A percentile compares a stretch with the other conserved stretches of the same genome.
These are phyloP conservation scores for Rhynchotus rufescens DNA, from an alignment of 2,797 vertebrate genomes.

Conservation along the genomic window DNA sequence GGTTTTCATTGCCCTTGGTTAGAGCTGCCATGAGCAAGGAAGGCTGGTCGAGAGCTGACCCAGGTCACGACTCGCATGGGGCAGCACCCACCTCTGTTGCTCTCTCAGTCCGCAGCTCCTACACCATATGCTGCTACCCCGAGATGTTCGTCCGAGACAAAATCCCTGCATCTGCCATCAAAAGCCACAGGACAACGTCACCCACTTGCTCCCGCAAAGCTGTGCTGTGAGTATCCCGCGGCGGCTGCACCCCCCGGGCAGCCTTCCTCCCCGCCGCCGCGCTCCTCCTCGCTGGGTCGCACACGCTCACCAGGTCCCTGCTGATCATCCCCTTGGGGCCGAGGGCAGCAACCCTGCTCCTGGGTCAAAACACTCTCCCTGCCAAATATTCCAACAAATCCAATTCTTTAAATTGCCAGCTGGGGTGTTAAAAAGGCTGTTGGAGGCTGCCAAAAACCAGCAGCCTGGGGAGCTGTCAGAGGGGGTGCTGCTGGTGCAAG, in stretches of 20 bases:
- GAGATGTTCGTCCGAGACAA: accelerated
- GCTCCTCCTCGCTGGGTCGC: neutral
- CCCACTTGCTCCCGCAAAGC: neutral
- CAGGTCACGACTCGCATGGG: accelerated
- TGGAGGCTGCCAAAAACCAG: neutral
- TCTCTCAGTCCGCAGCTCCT: neutral
- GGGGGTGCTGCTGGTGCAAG: neutral
- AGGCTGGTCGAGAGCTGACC: no score
- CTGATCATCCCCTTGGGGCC: accelerated
- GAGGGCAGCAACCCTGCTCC: neutral
- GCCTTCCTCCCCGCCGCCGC: neutral
- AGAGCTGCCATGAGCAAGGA: no score
- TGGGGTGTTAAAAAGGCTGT: neutral
- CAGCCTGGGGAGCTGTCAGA: accelerated
- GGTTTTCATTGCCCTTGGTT: no score
- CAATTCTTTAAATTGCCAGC: neutral
- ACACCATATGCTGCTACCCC: accelerated
- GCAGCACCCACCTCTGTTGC: neutral
- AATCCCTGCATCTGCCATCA: accelerated
- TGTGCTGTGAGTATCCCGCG: neutral
- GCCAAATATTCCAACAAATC: accelerated
- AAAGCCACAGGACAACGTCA: accelerated
- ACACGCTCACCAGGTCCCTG: accelerated
- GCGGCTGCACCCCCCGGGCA: neutral
- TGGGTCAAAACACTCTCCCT: neutral